A percentile compares a stretch with the other conserved stretches of the same genome.
phyloP scores from a whole-genome alignment of 2,888 invertebrate species.

The Drosophila emarginata region DNA sequence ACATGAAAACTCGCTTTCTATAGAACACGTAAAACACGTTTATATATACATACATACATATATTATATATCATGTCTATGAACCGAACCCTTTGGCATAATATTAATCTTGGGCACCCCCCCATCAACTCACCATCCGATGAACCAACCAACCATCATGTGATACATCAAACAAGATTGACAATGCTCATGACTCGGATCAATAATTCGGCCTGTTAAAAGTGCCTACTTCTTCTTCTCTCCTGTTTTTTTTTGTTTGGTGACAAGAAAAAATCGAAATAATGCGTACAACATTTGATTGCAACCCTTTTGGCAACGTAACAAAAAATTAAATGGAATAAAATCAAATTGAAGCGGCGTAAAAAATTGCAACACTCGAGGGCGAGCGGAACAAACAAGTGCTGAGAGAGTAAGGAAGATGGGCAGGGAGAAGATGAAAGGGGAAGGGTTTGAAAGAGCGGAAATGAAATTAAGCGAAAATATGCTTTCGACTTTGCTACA shows the following conservation, averaged over 20 bases:
- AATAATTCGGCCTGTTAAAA: slow-evolving; percentile 51
- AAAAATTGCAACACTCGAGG: slow-evolving; percentile 71
- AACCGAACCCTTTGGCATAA: slow-evolving; percentile 40
- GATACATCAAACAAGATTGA: slow-evolving; percentile 74
- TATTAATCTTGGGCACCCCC: slow-evolving; percentile 58
- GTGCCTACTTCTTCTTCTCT: slow-evolving; percentile 4
- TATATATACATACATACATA: slow-evolving; percentile 30
- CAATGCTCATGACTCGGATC: slow-evolving; percentile 66
- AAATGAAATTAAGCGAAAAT: slow-evolving; percentile 80
- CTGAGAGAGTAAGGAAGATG: background rate
- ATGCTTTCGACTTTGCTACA: slow-evolving; percentile 63
- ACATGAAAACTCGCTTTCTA: slow-evolving; percentile 74
- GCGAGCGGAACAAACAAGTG: slow-evolving; percentile 75
- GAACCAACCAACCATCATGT: slow-evolving; percentile 15
- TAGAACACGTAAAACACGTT: slow-evolving; percentile 37
- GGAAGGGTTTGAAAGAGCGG: slow-evolving; percentile 52
- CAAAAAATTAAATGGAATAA: slow-evolving; percentile 3
- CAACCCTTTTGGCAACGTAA: slow-evolving; percentile 66
- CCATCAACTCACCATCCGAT: background rate
- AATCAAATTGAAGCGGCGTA: slow-evolving; percentile 56
- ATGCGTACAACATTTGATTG: slow-evolving; percentile 58
- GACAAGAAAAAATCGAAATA: slow-evolving; percentile 53
- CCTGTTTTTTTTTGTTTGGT: slow-evolving; percentile 41
- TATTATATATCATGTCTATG: slow-evolving; percentile 5
- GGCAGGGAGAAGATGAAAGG: background rate